These are phyloP conservation scores for Periparus ater DNA, from an alignment of 2,797 vertebrate species.

Conservation along the genomic window DNA sequence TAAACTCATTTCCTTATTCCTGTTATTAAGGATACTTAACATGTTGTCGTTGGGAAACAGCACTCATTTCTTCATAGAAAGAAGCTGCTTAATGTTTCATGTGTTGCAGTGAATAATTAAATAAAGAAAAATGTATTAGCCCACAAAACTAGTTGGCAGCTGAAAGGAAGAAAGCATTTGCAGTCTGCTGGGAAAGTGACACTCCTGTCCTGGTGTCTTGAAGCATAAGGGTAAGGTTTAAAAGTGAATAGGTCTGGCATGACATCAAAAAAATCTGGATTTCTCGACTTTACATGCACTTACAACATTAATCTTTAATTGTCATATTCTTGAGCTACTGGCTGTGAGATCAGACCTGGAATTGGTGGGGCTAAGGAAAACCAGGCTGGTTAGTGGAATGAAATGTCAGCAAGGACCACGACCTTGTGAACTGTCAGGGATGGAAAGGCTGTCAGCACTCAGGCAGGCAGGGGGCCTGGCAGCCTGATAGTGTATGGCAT, in stretches of 20 bases:
- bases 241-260: constrained; percentile 13
- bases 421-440: constrained; percentile 15
- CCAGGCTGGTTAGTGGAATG: background rate
- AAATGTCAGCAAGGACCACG: background rate
- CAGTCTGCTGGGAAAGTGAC: constrained; percentile 45
- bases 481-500: background rate
- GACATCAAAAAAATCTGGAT: constrained; percentile 16
- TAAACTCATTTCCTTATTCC: constrained; percentile 34
- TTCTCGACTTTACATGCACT: constrained; percentile 24
- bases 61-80: constrained; percentile 36
- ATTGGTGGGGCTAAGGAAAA: background rate
- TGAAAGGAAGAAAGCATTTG: constrained; percentile 50
- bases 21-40: constrained; percentile 18
- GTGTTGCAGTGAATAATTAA: constrained; percentile 62
- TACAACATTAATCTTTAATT: constrained; percentile 61
- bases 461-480: background rate
- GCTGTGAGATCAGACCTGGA: background rate
- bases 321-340: background rate
- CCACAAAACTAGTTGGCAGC: constrained; percentile 7
- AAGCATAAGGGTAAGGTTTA: constrained; percentile 28
- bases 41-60: constrained; percentile 51
- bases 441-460: constrained; percentile 12
- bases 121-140: constrained; percentile 45
- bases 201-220: constrained; percentile 29
- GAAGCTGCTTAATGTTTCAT: constrained; percentile 64